These are phyloP conservation scores for Spisula subtruncata DNA, from an alignment of 2,888 invertebrate genomes.

Conservation along the genomic window DNA sequence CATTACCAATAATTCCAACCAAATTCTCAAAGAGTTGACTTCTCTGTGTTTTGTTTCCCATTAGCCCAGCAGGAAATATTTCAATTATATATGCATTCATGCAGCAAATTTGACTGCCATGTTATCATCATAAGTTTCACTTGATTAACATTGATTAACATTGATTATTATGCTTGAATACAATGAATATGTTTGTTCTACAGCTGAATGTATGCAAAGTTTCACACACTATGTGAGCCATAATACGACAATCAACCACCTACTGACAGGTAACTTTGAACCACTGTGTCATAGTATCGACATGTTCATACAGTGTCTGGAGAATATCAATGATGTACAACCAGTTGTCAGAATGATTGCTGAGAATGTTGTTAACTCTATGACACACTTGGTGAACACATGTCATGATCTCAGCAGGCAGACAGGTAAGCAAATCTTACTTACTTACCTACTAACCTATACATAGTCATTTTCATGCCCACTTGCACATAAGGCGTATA, in stretches of 20 bases:
- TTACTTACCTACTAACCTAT: too few species aligned
- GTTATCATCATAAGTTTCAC: too few species aligned
- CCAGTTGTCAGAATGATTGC: conserved; percentile 47
- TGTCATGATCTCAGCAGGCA: conserved; percentile 32
- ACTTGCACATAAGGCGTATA: too few species aligned
- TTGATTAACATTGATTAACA: too few species aligned
- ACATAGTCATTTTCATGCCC: too few species aligned
- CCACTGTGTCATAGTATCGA: conserved; percentile 48
- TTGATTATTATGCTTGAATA: too few species aligned
- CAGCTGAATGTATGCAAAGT: conserved; percentile 50
- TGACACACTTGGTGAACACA: conserved; percentile 42
- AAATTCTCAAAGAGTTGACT: too few species aligned
- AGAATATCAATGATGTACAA: conserved; percentile 42
- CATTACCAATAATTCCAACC: too few species aligned
- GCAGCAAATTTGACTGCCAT: too few species aligned
- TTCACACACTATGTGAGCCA: conserved; percentile 38
- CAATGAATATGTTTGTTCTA: not conserved
- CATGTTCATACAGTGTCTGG: conserved; percentile 44
- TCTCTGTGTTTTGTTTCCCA: too few species aligned
- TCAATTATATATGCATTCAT: too few species aligned
- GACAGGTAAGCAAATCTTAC: not conserved
- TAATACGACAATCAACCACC: conserved; percentile 33
- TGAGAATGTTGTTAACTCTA: conserved; percentile 34
- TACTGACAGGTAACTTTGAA: conserved; percentile 28
- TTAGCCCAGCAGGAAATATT: too few species aligned